These are phyloP conservation scores for Aphidius gifuensis DNA, from an alignment of 1,140 invertebrate genomes.

Conservation along the genomic window DNA sequence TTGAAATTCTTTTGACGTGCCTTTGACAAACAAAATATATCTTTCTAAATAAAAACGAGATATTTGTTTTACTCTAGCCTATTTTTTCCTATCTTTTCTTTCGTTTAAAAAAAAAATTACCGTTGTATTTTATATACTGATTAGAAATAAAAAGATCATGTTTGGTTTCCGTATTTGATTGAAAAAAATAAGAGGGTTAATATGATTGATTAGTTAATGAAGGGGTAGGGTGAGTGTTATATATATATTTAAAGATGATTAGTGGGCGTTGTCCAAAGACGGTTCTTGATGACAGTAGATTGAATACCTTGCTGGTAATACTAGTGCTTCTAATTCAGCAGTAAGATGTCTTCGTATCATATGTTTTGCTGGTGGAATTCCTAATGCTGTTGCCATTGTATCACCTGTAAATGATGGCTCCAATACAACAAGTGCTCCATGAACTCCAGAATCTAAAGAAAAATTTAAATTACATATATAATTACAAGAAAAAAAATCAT, in stretches of 20 bases:
- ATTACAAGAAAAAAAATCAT: conserved; percentile 5
- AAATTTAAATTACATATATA: conserved; percentile 11
- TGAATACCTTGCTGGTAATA: conserved; percentile 84
- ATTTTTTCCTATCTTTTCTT: no score
- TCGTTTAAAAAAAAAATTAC: no score
- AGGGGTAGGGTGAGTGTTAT: neutral
- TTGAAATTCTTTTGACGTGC: conserved; percentile 23
- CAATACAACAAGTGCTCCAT: conserved; percentile 86
- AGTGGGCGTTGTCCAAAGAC: conserved; percentile 51
- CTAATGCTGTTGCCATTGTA: conserved; percentile 88
- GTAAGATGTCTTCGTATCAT: conserved; percentile 88
- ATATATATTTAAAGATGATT: conserved; percentile 22
- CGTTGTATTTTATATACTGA: no score
- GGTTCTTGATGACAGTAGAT: conserved; percentile 54
- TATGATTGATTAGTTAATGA: neutral
- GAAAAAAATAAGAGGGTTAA: no score
- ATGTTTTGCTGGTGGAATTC: conserved; percentile 88
- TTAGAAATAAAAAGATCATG: neutral
- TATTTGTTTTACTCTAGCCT: neutral
- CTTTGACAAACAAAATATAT: conserved; percentile 17
- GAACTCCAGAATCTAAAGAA: conserved; percentile 81
- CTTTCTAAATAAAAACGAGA: neutral
- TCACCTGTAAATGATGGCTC: conserved; percentile 92
- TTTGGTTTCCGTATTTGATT: no score
- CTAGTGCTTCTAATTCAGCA: conserved; percentile 84